Evolutionary conservation across 2,113 vertebrate species (phyloP), one percentile per base, ranked within the genome.

Genomic region (Pseudolaguvia tuberculata): DNA sequence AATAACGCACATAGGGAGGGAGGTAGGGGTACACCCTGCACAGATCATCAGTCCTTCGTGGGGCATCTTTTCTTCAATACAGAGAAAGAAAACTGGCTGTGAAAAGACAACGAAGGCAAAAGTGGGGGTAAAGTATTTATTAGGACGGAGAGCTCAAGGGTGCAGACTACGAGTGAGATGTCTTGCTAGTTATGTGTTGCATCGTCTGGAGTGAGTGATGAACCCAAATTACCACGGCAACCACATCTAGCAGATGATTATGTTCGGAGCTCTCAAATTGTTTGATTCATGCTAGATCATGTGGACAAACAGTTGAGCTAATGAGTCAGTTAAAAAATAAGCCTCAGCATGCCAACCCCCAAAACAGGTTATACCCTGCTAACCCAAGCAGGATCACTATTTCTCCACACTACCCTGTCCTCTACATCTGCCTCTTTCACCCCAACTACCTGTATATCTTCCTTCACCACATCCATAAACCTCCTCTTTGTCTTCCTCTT

Each of bases 111-210:
- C 20, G 51, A 70, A 52, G 50, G 27, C 25, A 21, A 21, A 31
- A 47, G 25, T 7, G 17, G 2, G 17, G 2, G 5, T 35, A 6
- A 11, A 53, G 15, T 39, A 39, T 9, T 35, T 1, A 9, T 51
- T 20, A 45, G 67, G 67, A 69, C 25, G 35, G 18, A 15, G 18
- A 4, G n/a, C n/a, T 65, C n/a, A n/a, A n/a, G n/a, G n/a, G n/a
- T n/a, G n/a, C n/a, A n/a, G n/a, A n/a, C n/a, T n/a, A n/a, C n/a
- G n/a, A n/a, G n/a, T n/a, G n/a, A n/a, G n/a, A n/a, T 17, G 3
- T 50, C 35, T 72, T 35, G 31, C 17, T 48, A 72, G 59, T 72
- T 56, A n/a, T 55, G 53, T 74, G 48, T 63, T 55, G 31, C 14
- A 25, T 45, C 29, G 20, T 63, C 29, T 2, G 3, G 29, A 25